Evolutionary conservation across 2,113 vertebrate species (phyloP).

Genomic region (Probosciger aterrimus): DNA sequence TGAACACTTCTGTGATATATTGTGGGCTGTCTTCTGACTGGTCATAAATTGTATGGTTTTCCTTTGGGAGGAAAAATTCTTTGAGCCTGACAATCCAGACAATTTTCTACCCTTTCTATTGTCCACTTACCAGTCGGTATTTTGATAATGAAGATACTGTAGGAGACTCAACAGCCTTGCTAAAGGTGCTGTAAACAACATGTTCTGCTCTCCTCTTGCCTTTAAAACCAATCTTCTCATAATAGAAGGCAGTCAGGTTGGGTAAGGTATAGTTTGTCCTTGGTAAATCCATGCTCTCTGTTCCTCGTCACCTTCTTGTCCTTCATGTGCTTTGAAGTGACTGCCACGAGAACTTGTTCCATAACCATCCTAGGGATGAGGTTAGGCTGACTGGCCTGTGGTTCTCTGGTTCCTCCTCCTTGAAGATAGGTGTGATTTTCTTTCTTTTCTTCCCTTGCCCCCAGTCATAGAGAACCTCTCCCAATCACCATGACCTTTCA

Average conservation of each 20-base stretch:
- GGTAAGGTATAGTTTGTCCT: neutral
- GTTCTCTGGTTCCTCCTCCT: neutral
- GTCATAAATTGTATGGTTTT: neutral
- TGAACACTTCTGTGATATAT: neutral
- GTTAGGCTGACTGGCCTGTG: neutral
- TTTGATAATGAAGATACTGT: neutral
- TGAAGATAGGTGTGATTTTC: neutral
- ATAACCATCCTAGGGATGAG: neutral
- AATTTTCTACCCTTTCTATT: neutral
- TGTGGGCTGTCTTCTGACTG: neutral
- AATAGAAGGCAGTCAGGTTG: neutral
- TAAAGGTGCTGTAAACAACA: neutral
- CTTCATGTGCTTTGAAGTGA: neutral
- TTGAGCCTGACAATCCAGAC: neutral
- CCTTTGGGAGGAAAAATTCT: neutral
- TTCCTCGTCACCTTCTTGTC: neutral
- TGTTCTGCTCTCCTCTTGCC: neutral
- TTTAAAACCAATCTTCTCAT: neutral
- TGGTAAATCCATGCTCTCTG: neutral
- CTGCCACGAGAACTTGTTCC: neutral
- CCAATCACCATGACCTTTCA: neutral
- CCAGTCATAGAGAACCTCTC: neutral
- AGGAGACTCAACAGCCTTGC: neutral
- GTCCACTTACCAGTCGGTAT: neutral
- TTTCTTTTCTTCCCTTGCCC: rapidly evolving